These are phyloP conservation scores for Hololepta plana DNA, from an alignment of 2,888 invertebrate species.

Conservation along the genomic window DNA sequence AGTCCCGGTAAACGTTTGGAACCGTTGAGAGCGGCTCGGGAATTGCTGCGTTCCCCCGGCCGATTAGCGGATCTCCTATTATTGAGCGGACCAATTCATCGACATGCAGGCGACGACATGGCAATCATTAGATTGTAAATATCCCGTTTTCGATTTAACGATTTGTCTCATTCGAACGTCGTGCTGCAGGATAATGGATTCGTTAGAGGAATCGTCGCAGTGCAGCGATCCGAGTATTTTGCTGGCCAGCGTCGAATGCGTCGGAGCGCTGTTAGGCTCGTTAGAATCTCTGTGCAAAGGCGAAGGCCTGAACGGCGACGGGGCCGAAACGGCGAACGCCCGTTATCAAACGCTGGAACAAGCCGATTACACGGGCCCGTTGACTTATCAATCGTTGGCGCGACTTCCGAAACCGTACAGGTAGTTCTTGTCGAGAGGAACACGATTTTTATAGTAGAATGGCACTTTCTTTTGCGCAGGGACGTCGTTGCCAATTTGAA, in stretches of 20 bases:
- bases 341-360: conserved; percentile 51
- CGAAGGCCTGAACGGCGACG: conserved; percentile 45
- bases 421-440: too few relatives aligned
- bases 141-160: conserved; percentile 4
- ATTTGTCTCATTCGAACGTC: conserved; percentile 4
- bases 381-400: conserved; percentile 72
- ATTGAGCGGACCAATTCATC: conserved; percentile 36
- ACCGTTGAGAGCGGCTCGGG: conserved; percentile 64
- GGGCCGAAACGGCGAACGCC: conserved; percentile 40
- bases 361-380: conserved; percentile 66
- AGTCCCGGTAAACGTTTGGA: conserved; percentile 72
- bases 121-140: conserved; percentile 64
- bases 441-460: neutral
- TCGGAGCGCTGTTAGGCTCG: conserved; percentile 65
- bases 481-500: conserved; percentile 46
- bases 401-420: conserved; percentile 67
- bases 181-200: conserved; percentile 65
- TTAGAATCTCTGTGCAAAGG: conserved; percentile 64
- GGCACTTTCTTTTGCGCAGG: conserved; percentile 24
- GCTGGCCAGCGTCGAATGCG: conserved; percentile 66
- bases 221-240: conserved; percentile 58
- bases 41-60: conserved; percentile 62
- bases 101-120: conserved; percentile 60
- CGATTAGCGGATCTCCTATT: conserved; percentile 54
- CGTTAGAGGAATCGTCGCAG: conserved; percentile 81